These are phyloP conservation scores for Siphamia tubifer DNA, from an alignment of 2,113 vertebrate genomes.

Conservation along the genomic window DNA sequence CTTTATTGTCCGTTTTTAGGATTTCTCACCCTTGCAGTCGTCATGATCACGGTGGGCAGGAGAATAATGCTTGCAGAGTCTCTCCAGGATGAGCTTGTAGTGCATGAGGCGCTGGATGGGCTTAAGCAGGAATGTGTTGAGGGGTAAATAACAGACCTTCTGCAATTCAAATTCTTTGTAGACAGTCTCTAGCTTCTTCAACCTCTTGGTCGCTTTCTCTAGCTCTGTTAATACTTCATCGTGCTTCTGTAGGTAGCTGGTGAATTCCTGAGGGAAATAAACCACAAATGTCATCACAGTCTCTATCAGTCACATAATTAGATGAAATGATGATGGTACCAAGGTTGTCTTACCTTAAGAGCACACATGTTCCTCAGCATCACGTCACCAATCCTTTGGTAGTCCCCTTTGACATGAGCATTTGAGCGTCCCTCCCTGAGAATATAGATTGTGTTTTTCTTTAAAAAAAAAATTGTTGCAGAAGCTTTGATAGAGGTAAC, in stretches of 20 bases:
- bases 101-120: constrained; percentile 94
- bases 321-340: too few relatives aligned
- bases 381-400: constrained; percentile 90
- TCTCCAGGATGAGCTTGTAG: constrained; percentile 90
- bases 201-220: constrained; percentile 86
- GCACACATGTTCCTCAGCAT: constrained; percentile 90
- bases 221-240: constrained; percentile 88
- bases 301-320: background rate
- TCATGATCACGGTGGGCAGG: constrained; percentile 81
- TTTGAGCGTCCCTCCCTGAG: constrained; percentile 88
- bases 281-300: background rate
- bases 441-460: background rate
- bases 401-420: constrained; percentile 80
- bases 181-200: constrained; percentile 87
- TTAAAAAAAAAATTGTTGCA: background rate
- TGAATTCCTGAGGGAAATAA: constrained; percentile 80
- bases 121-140: constrained; percentile 93
- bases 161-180: constrained; percentile 95
- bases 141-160: constrained; percentile 96
- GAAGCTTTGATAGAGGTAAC: background rate
- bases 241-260: constrained; percentile 86
- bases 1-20: too few relatives aligned
- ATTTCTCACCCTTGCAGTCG: constrained; percentile 83
- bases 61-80: constrained; percentile 85
- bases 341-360: constrained; percentile 83